phyloP scores from a whole-genome alignment of 2,888 invertebrate genomes.

The Asteroscopus sphinx region DNA sequence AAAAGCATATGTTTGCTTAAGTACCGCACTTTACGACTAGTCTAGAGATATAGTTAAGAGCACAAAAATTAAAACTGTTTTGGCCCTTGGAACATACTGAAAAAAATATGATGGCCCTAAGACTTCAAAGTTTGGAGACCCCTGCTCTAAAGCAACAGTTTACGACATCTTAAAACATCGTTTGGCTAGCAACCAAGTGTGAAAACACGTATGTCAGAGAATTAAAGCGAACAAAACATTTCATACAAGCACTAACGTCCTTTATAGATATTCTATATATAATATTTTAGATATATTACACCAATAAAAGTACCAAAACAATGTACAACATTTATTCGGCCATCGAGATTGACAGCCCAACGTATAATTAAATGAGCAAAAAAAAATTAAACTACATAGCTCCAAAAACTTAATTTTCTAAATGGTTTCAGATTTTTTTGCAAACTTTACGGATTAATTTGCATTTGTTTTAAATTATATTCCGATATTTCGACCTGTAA shows the following conservation, averaged over 20 bases:
- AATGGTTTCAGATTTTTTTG: slow-evolving; percentile 3
- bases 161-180: background rate
- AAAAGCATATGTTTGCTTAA: too few relatives aligned
- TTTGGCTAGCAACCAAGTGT: slow-evolving; percentile 37
- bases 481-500: background rate
- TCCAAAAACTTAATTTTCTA: slow-evolving; percentile 16
- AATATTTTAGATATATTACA: slow-evolving; percentile 24
- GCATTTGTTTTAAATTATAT: slow-evolving; percentile 1
- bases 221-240: slow-evolving; percentile 23
- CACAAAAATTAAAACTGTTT: too few relatives aligned
- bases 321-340: slow-evolving; percentile 19
- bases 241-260: slow-evolving; percentile 25
- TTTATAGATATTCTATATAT: too few relatives aligned
- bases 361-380: slow-evolving; percentile 36
- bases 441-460: slow-evolving; percentile 17
- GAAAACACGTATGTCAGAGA: slow-evolving; percentile 21
- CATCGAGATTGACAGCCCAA: slow-evolving; percentile 3
- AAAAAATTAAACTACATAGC: slow-evolving; percentile 22
- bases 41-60: too few relatives aligned
- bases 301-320: slow-evolving; percentile 38
- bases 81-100: too few relatives aligned
- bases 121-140: too few relatives aligned
- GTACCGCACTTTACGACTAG: too few relatives aligned
- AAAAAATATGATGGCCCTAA: too few relatives aligned
- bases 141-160: slow-evolving; percentile 2